These are phyloP conservation scores for Bradypodion ventrale DNA, from an alignment of 2,797 vertebrate genomes.

Conservation along the genomic window DNA sequence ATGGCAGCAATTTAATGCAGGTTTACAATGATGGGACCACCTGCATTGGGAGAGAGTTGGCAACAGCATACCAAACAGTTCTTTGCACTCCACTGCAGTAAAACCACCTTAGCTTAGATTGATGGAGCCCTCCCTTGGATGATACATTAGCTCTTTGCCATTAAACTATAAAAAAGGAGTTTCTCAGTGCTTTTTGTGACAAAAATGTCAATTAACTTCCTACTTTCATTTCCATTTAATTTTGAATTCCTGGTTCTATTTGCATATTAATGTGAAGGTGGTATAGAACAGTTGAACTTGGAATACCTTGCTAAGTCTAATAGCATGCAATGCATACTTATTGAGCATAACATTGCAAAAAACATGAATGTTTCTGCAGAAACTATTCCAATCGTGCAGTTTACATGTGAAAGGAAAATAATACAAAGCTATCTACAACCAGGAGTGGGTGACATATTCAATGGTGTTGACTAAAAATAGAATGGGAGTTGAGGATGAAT, in stretches of 20 bases:
- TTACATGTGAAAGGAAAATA: slow-evolving; percentile 7
- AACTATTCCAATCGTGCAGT: slow-evolving; percentile 17
- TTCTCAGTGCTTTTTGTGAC: slow-evolving; percentile 72
- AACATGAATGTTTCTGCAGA: slow-evolving; percentile 45
- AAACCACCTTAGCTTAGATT: slow-evolving; percentile 73
- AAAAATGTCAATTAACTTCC: slow-evolving; percentile 78
- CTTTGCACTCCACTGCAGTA: slow-evolving; percentile 63
- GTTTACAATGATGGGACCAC: slow-evolving; percentile 92
- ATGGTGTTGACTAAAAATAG: slow-evolving; percentile 20
- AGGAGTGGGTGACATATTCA: neutral
- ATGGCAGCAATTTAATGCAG: slow-evolving; percentile 94
- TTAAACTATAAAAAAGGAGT: slow-evolving; percentile 70
- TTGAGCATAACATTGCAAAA: slow-evolving; percentile 58
- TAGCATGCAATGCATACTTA: slow-evolving; percentile 67
- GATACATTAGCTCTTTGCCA: slow-evolving; percentile 76
- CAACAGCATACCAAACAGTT: slow-evolving; percentile 70
- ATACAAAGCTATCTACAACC: slow-evolving; percentile 15
- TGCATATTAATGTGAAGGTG: slow-evolving; percentile 76
- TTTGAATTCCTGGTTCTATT: slow-evolving; percentile 70
- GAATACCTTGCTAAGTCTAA: slow-evolving; percentile 65
- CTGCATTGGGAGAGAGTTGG: slow-evolving; percentile 82
- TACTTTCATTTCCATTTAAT: slow-evolving; percentile 77
- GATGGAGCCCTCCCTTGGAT: slow-evolving; percentile 77
- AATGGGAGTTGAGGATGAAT: slow-evolving; percentile 28
- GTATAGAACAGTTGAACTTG: slow-evolving; percentile 70